These are phyloP conservation scores for Calonectris borealis DNA, from an alignment of 2,113 vertebrate species.

Conservation along the genomic window DNA sequence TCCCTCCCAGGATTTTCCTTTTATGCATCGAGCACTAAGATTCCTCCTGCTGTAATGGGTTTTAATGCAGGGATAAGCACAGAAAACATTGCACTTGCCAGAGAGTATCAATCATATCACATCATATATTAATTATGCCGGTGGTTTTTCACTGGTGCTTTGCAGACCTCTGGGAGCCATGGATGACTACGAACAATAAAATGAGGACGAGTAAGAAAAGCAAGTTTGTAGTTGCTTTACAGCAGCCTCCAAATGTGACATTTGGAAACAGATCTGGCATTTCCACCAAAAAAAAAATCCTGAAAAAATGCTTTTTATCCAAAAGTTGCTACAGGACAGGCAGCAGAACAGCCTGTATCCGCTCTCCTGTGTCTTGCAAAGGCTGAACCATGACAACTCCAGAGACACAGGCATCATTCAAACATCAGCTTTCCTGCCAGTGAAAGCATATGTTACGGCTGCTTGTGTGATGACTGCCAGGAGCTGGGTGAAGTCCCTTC, in stretches of 20 bases:
- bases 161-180: background rate
- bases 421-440: background rate
- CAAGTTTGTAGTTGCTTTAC: background rate
- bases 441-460: background rate
- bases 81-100: background rate
- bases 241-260: background rate
- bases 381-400: background rate
- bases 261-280: background rate
- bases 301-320: background rate
- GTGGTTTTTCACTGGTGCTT: background rate
- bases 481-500: background rate
- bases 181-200: background rate
- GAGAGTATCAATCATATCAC: background rate
- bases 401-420: background rate
- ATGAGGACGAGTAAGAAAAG: background rate
- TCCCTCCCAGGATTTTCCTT: background rate
- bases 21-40: background rate
- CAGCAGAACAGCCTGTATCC: rapidly evolving
- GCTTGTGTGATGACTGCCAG: background rate
- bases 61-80: background rate
- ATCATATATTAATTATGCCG: background rate
- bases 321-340: background rate
- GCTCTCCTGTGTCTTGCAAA: background rate
- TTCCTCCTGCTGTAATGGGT: background rate
- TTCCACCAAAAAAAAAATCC: background rate